Base-by-base conservation (phyloP, 2,113 vertebrate species). In the Gobio gobio region DNA sequence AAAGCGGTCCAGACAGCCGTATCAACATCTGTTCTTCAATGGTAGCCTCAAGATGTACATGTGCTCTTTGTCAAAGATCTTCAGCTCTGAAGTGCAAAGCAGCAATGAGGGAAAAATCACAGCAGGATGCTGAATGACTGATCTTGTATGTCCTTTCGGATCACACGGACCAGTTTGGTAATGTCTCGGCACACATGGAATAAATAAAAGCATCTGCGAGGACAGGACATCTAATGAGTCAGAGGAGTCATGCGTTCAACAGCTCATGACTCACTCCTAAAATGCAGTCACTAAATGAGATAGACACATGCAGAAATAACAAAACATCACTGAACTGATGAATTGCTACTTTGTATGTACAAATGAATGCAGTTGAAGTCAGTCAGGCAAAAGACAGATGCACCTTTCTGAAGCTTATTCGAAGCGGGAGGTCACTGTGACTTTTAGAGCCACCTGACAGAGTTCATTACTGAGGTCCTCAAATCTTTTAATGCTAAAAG, bases 401-500 rank as follows among this genome's bases (percentile, higher is more conserved):
- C n/a, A 33, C 58, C 7, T 29, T 51, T 36, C 70, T 82, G 16
- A 54, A 56, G 70, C 20, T 81, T 61, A 56, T 4, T 75, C 59
- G 24, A 86, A 82, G 58, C 70, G 10, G 66, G 49, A 58, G 54
- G 74, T 63, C 64, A 85, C 72, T 51, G 78, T 40, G 78, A 83
- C 74, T 82, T 77, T 76, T 68, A 49, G n/a, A 78, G 18, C n/a
- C 29, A 83, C 51, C 63, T 45, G 78, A 87, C 54, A 68, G 64
- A 78, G 78, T 85, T 85, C 33, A 85, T 85, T 83, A 83, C 43
- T 14, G 56, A 72, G n/a, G 63, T 33, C 87, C 45, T 83, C 16
- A 85, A 85, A 83, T 79, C 64, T 85, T 78, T 59, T 78, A 33
- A 87, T 20, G 63, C 73, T 78, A 72, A 83, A 85, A 83, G 80